Evolutionary conservation across 2,113 vertebrate species (phyloP), one percentile per base, ranked within the genome.

Genomic region (Tenrec ecaudatus): DNA sequence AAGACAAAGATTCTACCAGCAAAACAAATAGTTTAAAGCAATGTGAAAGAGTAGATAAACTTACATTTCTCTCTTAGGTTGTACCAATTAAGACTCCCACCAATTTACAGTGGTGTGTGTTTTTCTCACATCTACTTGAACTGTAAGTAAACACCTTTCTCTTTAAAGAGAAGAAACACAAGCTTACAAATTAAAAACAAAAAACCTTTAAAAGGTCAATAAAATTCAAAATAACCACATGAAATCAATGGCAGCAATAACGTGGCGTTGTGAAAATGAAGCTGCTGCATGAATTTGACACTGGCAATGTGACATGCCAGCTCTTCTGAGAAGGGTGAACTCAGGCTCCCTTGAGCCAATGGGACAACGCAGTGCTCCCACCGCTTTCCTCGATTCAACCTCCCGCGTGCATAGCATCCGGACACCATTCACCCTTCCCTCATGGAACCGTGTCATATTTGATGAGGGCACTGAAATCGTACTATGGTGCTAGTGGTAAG

Each of bases 371-470:
- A 64, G 0, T 47, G 69, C 89, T 82, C 92, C 92, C 40, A 62
- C 58, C 3, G 9, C 76, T 81, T 68, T 57, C 84, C 86, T 87
- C 53, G 3, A 11, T 82, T 33, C 62, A 66, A 36, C 60, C 78
- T 91, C 78, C 88, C 77, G 71, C 64, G 53, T 23, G 43, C 94
- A 66, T 43, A 88, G 16, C 33, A 89, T 79, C 38, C 5, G 5
- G 62, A 53, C 95, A 38, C n/a, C 75, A 68, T 82, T 71, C n/a
- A 53, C 43, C 75, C 78, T 88, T 91, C 78, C 75, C 85, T 92
- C 75, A 27, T 68, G 7, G 82, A 60, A 29, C 68, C 33, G 71
- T 36, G 3, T 7, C 15, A 43, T 60, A 27, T 19, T 29, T 69
- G 79, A 43, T 3, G 43, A 85, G 78, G 66, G 77, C 9, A 25